Conservation (phyloP, 2,797 vertebrate species). For the Novumbra hubbsi region DNA sequence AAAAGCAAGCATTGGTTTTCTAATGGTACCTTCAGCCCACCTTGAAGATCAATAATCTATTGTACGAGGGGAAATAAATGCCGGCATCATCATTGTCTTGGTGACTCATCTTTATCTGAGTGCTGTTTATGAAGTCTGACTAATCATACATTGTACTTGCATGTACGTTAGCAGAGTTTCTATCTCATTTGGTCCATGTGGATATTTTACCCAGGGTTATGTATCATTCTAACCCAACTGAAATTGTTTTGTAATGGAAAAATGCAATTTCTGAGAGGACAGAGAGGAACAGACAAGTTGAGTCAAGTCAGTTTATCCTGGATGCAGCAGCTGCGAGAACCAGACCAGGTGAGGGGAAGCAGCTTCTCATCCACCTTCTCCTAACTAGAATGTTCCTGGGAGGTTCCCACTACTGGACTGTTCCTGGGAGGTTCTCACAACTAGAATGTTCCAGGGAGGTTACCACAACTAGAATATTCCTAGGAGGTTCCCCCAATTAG, state of each 20-base stretch:
- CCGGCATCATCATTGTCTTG: constrained; percentile 56
- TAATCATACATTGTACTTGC: not conserved
- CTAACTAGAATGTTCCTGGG: constrained; percentile 41
- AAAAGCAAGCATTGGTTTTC: constrained; percentile 72
- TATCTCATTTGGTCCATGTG: not conserved
- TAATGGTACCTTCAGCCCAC: constrained; percentile 62
- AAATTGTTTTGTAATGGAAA: constrained; percentile 20
- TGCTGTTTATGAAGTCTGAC: constrained; percentile 14
- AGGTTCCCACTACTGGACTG: no score
- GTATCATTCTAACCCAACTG: not conserved
- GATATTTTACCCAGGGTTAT: not conserved
- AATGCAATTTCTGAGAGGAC: constrained; percentile 29
- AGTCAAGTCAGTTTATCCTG: constrained; percentile 69
- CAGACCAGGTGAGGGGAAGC: constrained; percentile 52
- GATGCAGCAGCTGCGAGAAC: constrained; percentile 68
- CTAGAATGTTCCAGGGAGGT: constrained; percentile 41
- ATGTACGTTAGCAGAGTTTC: not conserved
- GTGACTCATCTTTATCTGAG: constrained; percentile 62
- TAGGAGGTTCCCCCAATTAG: constrained; percentile 50
- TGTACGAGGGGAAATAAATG: constrained; percentile 41
- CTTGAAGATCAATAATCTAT: constrained; percentile 68
- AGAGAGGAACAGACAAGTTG: constrained; percentile 30
- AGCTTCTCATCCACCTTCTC: constrained; percentile 22
- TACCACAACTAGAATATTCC: constrained; percentile 41
- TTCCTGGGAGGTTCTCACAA: no score